Percentiles rank a stretch among this genome's conserved stretches.
phyloP scores from a whole-genome alignment of 2,888 invertebrate species.

The Julus scanicus region DNA sequence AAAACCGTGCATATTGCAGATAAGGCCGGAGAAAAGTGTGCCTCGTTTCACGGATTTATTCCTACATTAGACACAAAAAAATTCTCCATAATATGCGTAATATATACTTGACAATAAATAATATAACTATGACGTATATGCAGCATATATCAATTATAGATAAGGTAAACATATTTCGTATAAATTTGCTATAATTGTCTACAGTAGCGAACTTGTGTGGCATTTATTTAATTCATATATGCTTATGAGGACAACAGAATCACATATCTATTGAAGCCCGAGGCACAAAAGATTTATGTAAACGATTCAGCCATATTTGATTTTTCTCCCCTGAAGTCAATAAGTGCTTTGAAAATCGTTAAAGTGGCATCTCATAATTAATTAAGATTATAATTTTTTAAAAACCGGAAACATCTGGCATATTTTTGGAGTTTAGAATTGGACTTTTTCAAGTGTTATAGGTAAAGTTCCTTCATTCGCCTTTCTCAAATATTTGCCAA shows the following conservation, averaged over 20 bases:
- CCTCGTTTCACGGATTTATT: constrained; percentile 33
- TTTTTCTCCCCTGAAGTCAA: no score
- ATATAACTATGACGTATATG: not conserved
- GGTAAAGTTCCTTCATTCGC: no score
- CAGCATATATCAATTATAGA: not conserved
- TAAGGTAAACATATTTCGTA: constrained; percentile 8
- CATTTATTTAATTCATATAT: not conserved
- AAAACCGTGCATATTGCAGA: constrained; percentile 27
- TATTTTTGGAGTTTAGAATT: no score
- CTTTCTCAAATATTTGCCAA: no score
- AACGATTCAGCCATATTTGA: no score
- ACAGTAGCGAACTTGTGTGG: not conserved
- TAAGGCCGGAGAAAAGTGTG: constrained; percentile 27
- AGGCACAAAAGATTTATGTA: not conserved
- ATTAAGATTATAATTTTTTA: no score
- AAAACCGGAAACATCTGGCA: no score
- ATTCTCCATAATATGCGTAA: not conserved
- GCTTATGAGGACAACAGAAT: not conserved
- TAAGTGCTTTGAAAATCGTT: no score
- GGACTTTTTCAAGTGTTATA: no score
- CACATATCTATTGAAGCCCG: not conserved
- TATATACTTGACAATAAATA: constrained; percentile 33
- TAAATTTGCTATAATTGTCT: constrained; percentile 20
- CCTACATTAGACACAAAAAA: constrained; percentile 7
- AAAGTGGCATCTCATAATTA: no score